Percentiles rank a stretch among this genome's conserved stretches.
Conservation (phyloP, 2,797 vertebrate genomes). For the Psittacula derbiana region DNA sequence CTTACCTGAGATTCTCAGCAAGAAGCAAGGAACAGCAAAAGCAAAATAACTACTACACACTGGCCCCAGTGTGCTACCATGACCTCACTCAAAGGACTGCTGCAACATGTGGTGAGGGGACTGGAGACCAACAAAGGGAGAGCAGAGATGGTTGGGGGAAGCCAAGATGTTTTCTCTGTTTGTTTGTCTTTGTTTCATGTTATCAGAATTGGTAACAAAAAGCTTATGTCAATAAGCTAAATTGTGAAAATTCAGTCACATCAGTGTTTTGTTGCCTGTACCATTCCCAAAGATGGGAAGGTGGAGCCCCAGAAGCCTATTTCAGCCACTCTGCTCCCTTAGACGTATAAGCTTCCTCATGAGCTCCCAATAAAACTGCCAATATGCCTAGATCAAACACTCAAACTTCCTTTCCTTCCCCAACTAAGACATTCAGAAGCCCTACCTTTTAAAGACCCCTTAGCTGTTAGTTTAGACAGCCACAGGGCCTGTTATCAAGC, state of each 20-base stretch:
- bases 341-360: neutral
- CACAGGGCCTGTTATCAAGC: neutral
- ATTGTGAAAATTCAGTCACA: neutral
- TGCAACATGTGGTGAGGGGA: neutral
- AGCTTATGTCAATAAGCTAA: neutral
- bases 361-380: neutral
- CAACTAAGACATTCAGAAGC: neutral
- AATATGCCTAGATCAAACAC: neutral
- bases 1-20: accelerated
- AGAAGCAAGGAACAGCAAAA: neutral
- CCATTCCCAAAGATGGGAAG: neutral
- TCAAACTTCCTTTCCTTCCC: neutral
- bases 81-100: neutral
- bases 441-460: neutral
- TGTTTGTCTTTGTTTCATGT: neutral
- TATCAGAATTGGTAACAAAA: neutral
- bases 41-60: neutral
- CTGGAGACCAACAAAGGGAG: neutral
- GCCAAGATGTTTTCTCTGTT: neutral
- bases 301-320: neutral
- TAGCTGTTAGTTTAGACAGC: neutral
- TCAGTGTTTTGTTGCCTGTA: neutral
- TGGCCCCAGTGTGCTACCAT: neutral
- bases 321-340: neutral
- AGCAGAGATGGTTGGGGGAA: accelerated